Evolutionary conservation across 2,113 vertebrate species (phyloP), one percentile per base, ranked within the genome.

Genomic region (Gopherus evgoodei): DNA sequence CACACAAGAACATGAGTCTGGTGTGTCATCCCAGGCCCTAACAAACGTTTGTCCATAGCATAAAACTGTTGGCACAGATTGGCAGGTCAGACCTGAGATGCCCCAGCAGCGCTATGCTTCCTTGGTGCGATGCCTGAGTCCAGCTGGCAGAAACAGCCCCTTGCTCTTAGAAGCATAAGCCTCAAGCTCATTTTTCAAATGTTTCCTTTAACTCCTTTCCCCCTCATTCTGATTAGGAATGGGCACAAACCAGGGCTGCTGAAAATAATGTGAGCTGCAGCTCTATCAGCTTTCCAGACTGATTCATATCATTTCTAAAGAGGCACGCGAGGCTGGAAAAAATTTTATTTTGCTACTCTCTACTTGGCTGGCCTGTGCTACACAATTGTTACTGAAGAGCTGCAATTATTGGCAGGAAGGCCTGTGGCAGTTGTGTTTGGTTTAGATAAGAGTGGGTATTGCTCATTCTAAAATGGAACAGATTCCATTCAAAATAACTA

Each of bases 281-380:
- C 31, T 57, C 59, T 81, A 52, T 38, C 81, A 82, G 16, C n/a
- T 27, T 75, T 44, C 62, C 50, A 54, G 31, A 62, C 17, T 82
- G 5, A 86, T 90, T 92, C 1, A 5, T 75, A 81, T 79, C 9
- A 9, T 91, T 94, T 79, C 54, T 86, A 92, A 94, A 75, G 35
- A 59, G 1, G 9, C 9, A 35, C 0, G 0, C 82, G 29, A 80
- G 17, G 56, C 44, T 86, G 44, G 38, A 88, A 86, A 86, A 8
- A 78, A 50, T 38, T 90, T 69, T 24, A 4, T 79, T 84, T 94
- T 87, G 29, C n/a, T 87, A 24, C 8, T 50, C 31, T 54, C 31
- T 59, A 27, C 44, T 5, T 6, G 0, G 31, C 12, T 83, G 53
- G 5, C 87, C 29, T 17, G 6, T 35, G 44, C 35, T 47, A 22